Evolutionary conservation across 2,113 vertebrate species (phyloP), one percentile per base, ranked within the genome.

Genomic region (Amphiprion percula): DNA sequence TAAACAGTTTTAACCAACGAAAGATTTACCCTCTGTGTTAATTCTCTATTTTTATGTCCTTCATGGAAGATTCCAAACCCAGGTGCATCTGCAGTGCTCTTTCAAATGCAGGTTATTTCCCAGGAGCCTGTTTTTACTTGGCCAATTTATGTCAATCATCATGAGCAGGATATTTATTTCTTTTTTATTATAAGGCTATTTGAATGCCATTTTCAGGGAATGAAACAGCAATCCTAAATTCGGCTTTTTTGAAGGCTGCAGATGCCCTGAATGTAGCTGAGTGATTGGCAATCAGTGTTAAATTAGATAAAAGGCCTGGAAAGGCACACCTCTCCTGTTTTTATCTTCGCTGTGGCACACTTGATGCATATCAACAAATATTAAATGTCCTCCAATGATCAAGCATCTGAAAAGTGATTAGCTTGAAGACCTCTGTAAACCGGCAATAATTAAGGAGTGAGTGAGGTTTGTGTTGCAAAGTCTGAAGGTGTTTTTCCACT

Each of bases 201-300:
- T 19, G 19, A 19, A n/a, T 16, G 19, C 6, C 6, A 50, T 19
- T n/a, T 50, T 50, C 19, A 10, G 7, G 33, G 33, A 50, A 50
- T n/a, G 16, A 50, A 28, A 47, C 26, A 0, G 26, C 39, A 49
- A 28, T n/a, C 21, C 44, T 50, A 21, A 28, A 52, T 26, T 73
- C 59, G 33, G 12, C 12, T 49, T 73, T 26, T 71, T 24, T 67
- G 10, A 68, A 50, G 76, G 23, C 19, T 37, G 15, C 37, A 41
- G 30, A 69, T 52, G 9, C 37, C 44, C 19, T 7, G 23, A 76
- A 37, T 79, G 17, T 17, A 30, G 19, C 17, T 67, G 62, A 61
- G 60, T 65, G 68, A 79, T 71, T 81, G 69, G 14, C 68, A 73
- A 19, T 77, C 54, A 68, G 50, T 59, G 52, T 65, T 55, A 21